These are phyloP conservation scores for Meliscaeva auricollis DNA, from an alignment of 2,888 invertebrate genomes.

Conservation along the genomic window DNA sequence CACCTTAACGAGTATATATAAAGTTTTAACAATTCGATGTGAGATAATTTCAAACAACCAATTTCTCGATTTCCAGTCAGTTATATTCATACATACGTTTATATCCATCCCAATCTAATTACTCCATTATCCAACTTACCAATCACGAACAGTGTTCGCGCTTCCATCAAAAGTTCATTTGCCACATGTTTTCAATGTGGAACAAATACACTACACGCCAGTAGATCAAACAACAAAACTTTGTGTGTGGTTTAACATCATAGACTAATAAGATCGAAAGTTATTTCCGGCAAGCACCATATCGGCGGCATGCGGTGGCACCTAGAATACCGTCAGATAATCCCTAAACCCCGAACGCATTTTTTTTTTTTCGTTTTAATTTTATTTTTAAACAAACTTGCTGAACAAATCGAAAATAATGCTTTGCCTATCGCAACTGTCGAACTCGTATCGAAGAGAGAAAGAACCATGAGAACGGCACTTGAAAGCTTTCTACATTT, in stretches of 20 bases:
- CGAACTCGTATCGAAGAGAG: not conserved
- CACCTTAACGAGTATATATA: too few relatives aligned
- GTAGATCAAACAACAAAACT: slow-evolving; percentile 36
- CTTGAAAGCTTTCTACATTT: slow-evolving; percentile 68
- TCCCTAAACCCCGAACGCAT: slow-evolving; percentile 45
- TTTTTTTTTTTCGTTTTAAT: slow-evolving; percentile 9
- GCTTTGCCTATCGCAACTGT: slow-evolving; percentile 4
- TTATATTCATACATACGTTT: not conserved
- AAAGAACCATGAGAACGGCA: slow-evolving; percentile 53
- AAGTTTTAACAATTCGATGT: too few relatives aligned
- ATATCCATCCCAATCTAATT: slow-evolving; percentile 44
- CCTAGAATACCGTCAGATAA: slow-evolving; percentile 40
- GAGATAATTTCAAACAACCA: too few relatives aligned
- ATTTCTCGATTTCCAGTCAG: not conserved
- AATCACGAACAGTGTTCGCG: slow-evolving; percentile 59
- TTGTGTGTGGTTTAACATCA: slow-evolving; percentile 46
- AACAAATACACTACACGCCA: slow-evolving; percentile 19
- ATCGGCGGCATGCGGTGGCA: slow-evolving; percentile 1
- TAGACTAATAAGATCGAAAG: slow-evolving; percentile 66
- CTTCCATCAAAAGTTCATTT: slow-evolving; percentile 42
- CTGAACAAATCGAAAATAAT: slow-evolving; percentile 24
- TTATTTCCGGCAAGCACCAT: slow-evolving; percentile 65
- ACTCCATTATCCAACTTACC: slow-evolving; percentile 66
- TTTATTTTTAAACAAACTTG: slow-evolving; percentile 18
- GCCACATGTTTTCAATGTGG: slow-evolving; percentile 24